Evolutionary conservation across 1,140 invertebrate species (phyloP), one percentile per base, ranked within the genome.

Genomic region (Acromyrmex heyeri): DNA sequence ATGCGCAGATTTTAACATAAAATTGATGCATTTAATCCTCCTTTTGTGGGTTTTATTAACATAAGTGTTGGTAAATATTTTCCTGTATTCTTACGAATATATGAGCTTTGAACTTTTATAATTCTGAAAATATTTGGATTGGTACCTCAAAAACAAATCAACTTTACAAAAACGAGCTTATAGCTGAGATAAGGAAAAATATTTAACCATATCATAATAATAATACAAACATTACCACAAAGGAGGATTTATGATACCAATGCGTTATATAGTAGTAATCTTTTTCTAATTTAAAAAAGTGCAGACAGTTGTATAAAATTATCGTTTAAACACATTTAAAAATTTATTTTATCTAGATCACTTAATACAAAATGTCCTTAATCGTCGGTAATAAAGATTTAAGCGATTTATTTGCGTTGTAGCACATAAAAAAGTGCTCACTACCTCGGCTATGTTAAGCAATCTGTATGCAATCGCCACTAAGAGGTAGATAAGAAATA

Each of bases 381-480:
- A 72, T 50, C 38, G 59, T 14, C 18, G 34, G 21, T 50, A 30
- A 27, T 50, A 30, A 24, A 81, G 14, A 79, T 44, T 38, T 57
- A 34, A 59, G 16, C 24, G 10, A 44, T 27, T 81, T 82, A 18
- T 82, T 86, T 82, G 48, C 18, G 62, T 61, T 12, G 44, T 59
- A 70, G 69, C 64, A 70, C 55, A 67, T 48, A 48, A 48, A 72
- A 61, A 67, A 34, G 48, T 87, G 69, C 81, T 85, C 61, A 75
- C 64, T 87, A 86, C 73, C 81, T 87, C 79, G 79, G 59, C 62
- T 87, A 69, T 16, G 27, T 62, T 76, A 85, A 85, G 61, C 62
- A 75, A 86, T 59, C 48, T 86, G 73, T 87, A 77, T 78, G 72
- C 62, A 86, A 38, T 76, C 16, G 27, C 38, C 34, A 30, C 38